phyloP scores from a whole-genome alignment of 2,888 invertebrate species.

The Cyclophora albipunctata region DNA sequence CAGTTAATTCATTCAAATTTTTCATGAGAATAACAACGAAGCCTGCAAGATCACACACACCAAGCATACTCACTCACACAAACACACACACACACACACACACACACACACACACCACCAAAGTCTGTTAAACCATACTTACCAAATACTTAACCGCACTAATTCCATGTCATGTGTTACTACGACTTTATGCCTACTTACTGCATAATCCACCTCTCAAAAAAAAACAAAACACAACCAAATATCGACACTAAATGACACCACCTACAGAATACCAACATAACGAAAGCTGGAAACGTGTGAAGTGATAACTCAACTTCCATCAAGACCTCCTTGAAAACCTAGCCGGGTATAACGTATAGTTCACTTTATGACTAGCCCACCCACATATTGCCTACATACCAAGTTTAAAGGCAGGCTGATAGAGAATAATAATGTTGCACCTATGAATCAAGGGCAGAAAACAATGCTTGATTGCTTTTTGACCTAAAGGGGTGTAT shows the following conservation, averaged over 20 bases:
- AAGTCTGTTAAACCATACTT: too few species aligned
- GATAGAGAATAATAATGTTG: constrained; percentile 55
- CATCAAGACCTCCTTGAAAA: constrained; percentile 17
- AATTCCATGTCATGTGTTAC: too few species aligned
- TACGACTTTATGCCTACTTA: too few species aligned
- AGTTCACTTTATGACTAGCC: constrained; percentile 38
- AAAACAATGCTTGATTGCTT: constrained; percentile 57
- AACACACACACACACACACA: too few species aligned
- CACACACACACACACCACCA: too few species aligned
- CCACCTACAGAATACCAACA: background rate
- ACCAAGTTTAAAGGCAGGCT: constrained; percentile 38
- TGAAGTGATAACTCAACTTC: background rate
- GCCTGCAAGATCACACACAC: too few species aligned
- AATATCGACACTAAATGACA: background rate
- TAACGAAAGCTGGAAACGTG: background rate
- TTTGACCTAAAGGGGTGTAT: constrained; percentile 32
- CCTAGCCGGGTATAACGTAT: constrained; percentile 22
- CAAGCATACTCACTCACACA: too few species aligned
- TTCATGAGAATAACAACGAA: too few species aligned
- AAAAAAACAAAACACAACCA: too few species aligned
- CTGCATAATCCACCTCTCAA: too few species aligned
- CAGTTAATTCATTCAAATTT: too few species aligned
- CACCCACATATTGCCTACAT: constrained; percentile 53
- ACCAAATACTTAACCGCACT: too few species aligned
- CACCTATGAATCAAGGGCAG: constrained; percentile 42